These are phyloP conservation scores for Notarius lentiginosus DNA, from an alignment of 2,113 vertebrate species.

Conservation along the genomic window DNA sequence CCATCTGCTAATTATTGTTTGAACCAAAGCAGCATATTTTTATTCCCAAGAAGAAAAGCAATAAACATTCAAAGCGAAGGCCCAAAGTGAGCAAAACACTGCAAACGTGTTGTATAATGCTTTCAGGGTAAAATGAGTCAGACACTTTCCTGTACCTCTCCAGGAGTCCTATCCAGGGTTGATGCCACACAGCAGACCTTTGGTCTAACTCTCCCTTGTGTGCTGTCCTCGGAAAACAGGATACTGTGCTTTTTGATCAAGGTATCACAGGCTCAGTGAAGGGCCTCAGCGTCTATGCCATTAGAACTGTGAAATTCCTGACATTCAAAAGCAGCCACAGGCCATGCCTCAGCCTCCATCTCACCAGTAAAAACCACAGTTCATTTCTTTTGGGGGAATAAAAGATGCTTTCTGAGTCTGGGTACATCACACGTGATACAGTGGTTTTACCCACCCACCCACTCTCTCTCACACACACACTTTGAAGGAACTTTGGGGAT, in stretches of 20 bases:
- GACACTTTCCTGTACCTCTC: not conserved
- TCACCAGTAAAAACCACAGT: slow-evolving; percentile 27
- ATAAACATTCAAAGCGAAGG: slow-evolving; percentile 41
- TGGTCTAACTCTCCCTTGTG: slow-evolving; percentile 39
- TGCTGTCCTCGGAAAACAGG: slow-evolving; percentile 15
- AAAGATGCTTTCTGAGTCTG: not conserved
- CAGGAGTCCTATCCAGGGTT: not conserved
- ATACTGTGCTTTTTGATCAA: slow-evolving; percentile 37
- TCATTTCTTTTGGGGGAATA: slow-evolving; percentile 13
- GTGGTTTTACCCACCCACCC: slow-evolving; percentile 22
- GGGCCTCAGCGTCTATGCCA: slow-evolving; percentile 47
- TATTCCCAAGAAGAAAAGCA: slow-evolving; percentile 22
- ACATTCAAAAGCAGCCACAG: slow-evolving; percentile 54
- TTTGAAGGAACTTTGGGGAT: slow-evolving; percentile 16
- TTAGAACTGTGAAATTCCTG: slow-evolving; percentile 57
- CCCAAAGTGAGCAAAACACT: slow-evolving; percentile 31
- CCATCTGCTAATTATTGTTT: slow-evolving; percentile 32
- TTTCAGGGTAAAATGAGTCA: slow-evolving; percentile 8
- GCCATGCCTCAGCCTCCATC: slow-evolving; percentile 36
- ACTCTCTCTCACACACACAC: not conserved
- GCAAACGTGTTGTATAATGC: slow-evolving; percentile 18
- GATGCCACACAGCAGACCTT: slow-evolving; percentile 10
- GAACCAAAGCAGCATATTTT: slow-evolving; percentile 28
- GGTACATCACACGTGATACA: slow-evolving; percentile 26
- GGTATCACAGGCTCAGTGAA: slow-evolving; percentile 18